Conservation (phyloP, 2,888 invertebrate genomes). For the Argyresthia goedartella region DNA sequence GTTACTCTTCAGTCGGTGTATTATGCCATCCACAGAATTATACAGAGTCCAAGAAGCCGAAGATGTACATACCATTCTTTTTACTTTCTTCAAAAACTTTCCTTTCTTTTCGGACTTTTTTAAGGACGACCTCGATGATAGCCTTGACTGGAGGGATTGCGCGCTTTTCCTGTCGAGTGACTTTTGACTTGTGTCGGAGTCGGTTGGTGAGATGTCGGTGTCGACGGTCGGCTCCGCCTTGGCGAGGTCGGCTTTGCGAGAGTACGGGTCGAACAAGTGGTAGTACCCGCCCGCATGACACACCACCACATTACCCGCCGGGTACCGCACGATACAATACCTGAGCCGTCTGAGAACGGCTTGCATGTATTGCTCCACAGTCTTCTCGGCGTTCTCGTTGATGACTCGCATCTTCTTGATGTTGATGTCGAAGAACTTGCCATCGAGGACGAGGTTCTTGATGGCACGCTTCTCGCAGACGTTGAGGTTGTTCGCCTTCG, state of each 20-base stretch:
- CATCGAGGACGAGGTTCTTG: constrained; percentile 73
- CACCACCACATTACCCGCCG: constrained; percentile 68
- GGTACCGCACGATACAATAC: constrained; percentile 71
- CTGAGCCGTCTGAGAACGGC: constrained; percentile 51
- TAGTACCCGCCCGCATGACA: constrained; percentile 66
- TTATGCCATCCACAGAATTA: constrained; percentile 36
- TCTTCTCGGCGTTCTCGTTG: constrained; percentile 52
- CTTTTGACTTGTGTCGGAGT: no score
- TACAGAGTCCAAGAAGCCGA: constrained; percentile 63
- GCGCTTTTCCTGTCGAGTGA: not conserved
- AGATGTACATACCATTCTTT: constrained; percentile 18
- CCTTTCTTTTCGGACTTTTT: not conserved
- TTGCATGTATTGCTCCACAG: constrained; percentile 52
- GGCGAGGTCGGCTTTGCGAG: no score
- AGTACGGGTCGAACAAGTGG: constrained; percentile 75
- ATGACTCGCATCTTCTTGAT: constrained; percentile 67
- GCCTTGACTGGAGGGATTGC: not conserved
- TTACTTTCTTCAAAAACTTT: not conserved
- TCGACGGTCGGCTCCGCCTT: no score
- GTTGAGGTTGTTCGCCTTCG: constrained; percentile 67
- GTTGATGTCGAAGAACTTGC: constrained; percentile 73
- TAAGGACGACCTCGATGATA: not conserved
- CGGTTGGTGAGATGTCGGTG: no score
- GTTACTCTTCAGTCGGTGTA: constrained; percentile 34
- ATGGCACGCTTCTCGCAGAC: constrained; percentile 72